These are phyloP conservation scores for Lottia scabra DNA, from an alignment of 2,888 invertebrate species.

Conservation along the genomic window DNA sequence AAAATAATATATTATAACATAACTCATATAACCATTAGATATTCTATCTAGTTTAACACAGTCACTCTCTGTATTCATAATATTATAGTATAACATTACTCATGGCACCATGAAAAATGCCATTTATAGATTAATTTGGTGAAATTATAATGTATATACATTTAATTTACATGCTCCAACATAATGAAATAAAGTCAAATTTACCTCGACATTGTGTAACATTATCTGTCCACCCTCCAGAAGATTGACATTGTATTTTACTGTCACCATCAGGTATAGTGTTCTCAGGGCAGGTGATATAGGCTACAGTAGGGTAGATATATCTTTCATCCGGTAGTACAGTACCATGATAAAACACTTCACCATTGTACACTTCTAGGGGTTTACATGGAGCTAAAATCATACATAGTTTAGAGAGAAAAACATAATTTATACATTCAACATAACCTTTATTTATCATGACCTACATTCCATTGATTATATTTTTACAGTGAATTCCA, in stretches of 20 bases:
- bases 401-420: neutral
- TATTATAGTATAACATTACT: too few species aligned
- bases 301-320: constrained; percentile 39
- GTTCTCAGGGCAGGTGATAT: constrained; percentile 44
- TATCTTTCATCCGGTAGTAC: constrained; percentile 40
- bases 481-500: too few species aligned
- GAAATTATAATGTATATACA: too few species aligned
- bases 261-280: constrained; percentile 34
- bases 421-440: too few species aligned
- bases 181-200: neutral
- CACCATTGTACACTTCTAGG: constrained; percentile 28
- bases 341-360: constrained; percentile 35
- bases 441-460: too few species aligned
- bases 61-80: too few species aligned
- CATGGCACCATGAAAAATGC: too few species aligned
- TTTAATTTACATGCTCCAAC: too few species aligned
- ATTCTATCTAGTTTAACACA: too few species aligned
- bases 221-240: constrained; percentile 44
- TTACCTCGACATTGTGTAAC: constrained; percentile 43
- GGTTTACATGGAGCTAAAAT: constrained; percentile 44
- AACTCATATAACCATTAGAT: too few species aligned
- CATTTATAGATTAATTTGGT: constrained; percentile 3
- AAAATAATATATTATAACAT: too few species aligned
- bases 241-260: constrained; percentile 35
- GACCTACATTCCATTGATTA: too few species aligned